Percentiles rank a stretch among this genome's conserved stretches.
Evolutionary conservation across 2,797 vertebrate genomes (phyloP).

Genomic region (Perodicticus potto): DNA sequence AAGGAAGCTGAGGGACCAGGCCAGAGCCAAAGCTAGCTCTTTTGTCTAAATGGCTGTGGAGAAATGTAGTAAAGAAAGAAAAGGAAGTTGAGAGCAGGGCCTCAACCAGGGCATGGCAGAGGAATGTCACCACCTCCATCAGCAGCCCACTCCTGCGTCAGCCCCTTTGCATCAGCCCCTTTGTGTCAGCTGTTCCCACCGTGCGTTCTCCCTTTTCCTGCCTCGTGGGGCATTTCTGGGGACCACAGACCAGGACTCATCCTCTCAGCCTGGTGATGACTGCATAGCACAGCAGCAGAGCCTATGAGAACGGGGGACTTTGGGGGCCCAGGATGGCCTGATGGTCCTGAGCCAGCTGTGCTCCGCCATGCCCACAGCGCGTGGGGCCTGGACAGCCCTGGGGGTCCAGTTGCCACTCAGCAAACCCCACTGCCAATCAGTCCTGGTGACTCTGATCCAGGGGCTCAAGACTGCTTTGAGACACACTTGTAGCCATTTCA

Average conservation of each 20-base stretch:
- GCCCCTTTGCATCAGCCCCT: not conserved
- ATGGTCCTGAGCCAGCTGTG: accelerated
- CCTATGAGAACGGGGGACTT: accelerated
- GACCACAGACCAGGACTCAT: not conserved
- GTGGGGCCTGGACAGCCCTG: not conserved
- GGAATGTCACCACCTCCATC: accelerated
- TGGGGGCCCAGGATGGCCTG: accelerated
- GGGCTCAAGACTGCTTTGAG: not conserved
- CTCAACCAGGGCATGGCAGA: accelerated
- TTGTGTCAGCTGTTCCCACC: accelerated
- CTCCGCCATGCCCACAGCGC: accelerated
- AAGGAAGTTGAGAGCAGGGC: too few relatives aligned
- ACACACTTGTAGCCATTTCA: not conserved
- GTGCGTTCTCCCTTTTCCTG: not conserved
- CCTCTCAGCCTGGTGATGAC: not conserved
- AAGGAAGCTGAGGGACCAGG: not conserved
- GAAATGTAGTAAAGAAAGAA: not conserved
- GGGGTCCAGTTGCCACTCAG: not conserved
- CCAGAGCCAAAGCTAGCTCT: accelerated
- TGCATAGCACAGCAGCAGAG: not conserved
- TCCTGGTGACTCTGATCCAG: not conserved
- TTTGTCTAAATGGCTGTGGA: not conserved
- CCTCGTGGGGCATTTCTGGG: not conserved
- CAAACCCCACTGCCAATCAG: not conserved
- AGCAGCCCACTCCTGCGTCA: accelerated